Conservation (phyloP, 2,797 vertebrate species). For the Cynodonichthys magdalenae region DNA sequence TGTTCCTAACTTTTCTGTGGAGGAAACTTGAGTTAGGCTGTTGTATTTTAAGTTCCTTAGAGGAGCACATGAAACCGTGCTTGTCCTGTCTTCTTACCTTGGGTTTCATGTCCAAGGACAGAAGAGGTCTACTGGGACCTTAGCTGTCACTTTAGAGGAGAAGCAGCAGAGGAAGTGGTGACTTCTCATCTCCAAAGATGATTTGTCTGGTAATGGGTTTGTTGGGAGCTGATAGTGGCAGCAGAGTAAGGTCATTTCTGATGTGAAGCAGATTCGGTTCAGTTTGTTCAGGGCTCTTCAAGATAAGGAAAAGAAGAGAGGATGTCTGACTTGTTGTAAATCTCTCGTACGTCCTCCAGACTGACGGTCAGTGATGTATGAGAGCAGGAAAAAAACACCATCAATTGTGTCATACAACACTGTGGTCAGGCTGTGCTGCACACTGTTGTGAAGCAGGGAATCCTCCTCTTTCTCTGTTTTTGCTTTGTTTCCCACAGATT, state of each 20-base stretch:
- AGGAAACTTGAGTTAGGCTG: slow-evolving; percentile 16
- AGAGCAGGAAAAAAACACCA: slow-evolving; percentile 29
- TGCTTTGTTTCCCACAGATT: slow-evolving; percentile 63
- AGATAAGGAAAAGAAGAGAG: background rate
- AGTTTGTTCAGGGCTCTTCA: slow-evolving; percentile 27
- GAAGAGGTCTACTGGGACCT: slow-evolving; percentile 39
- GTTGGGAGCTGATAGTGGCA: slow-evolving; percentile 32
- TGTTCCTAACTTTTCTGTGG: background rate
- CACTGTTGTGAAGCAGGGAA: slow-evolving; percentile 39
- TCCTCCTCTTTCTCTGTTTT: slow-evolving; percentile 32
- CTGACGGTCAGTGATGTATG: slow-evolving; percentile 35
- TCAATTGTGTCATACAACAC: slow-evolving; percentile 34
- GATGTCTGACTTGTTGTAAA: slow-evolving; percentile 17
- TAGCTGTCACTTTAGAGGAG: slow-evolving; percentile 22
- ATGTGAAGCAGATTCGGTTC: slow-evolving; percentile 24
- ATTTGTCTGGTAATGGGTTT: slow-evolving; percentile 56
- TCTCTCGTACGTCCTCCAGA: slow-evolving; percentile 1
- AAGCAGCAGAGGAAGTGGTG: slow-evolving; percentile 34
- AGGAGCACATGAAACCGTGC: slow-evolving; percentile 28
- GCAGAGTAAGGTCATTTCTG: slow-evolving; percentile 43
- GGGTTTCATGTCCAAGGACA: slow-evolving; percentile 53
- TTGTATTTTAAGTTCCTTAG: slow-evolving; percentile 29
- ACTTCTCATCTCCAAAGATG: slow-evolving; percentile 58
- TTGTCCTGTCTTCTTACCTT: slow-evolving; percentile 47
- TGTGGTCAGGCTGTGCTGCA: slow-evolving; percentile 32